phyloP scores from a whole-genome alignment of 2,888 invertebrate species.

The Drosophila atripex region DNA sequence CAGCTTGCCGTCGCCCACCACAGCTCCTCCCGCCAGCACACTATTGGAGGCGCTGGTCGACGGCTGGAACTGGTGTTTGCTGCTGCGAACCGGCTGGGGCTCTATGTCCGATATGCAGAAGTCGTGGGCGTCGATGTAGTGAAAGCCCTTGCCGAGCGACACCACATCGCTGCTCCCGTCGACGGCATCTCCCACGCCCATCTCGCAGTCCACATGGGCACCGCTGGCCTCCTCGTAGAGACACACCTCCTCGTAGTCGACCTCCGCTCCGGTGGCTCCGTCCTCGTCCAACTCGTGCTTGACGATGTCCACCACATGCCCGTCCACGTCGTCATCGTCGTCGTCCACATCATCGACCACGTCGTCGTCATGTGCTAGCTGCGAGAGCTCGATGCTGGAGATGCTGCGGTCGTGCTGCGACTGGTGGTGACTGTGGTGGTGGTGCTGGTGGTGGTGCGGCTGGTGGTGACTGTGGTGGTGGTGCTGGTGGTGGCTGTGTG shows the following conservation, averaged over 20 bases:
- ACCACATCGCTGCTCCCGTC: conserved; percentile 67
- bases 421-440: conserved; percentile 64
- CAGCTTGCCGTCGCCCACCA: conserved; percentile 62
- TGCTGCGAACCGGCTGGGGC: conserved; percentile 40
- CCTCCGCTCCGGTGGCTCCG: conserved; percentile 71
- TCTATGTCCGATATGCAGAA: conserved; percentile 79
- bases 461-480: conserved; percentile 59
- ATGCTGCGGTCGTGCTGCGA: conserved; percentile 74
- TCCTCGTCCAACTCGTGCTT: conserved; percentile 79
- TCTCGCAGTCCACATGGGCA: conserved; percentile 74
- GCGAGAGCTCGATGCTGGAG: conserved; percentile 68
- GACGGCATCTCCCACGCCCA: conserved; percentile 61
- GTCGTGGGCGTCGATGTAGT: conserved; percentile 77
- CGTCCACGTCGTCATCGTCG: conserved; percentile 67
- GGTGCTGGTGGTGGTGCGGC: conserved; percentile 41
- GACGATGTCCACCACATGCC: conserved; percentile 75
- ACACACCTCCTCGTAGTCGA: conserved; percentile 80
- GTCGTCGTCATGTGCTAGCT: conserved; percentile 63
- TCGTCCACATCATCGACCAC: conserved; percentile 64
- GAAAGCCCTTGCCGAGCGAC: conserved; percentile 71
- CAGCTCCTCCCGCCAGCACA: conserved; percentile 45
- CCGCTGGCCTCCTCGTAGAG: conserved; percentile 79
- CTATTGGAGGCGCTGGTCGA: conserved; percentile 46
- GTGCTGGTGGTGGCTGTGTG: conserved; percentile 37
- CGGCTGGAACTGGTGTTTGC: conserved; percentile 41